phyloP scores from a whole-genome alignment of 1,140 invertebrate species.

The Diorhabda carinulata region DNA sequence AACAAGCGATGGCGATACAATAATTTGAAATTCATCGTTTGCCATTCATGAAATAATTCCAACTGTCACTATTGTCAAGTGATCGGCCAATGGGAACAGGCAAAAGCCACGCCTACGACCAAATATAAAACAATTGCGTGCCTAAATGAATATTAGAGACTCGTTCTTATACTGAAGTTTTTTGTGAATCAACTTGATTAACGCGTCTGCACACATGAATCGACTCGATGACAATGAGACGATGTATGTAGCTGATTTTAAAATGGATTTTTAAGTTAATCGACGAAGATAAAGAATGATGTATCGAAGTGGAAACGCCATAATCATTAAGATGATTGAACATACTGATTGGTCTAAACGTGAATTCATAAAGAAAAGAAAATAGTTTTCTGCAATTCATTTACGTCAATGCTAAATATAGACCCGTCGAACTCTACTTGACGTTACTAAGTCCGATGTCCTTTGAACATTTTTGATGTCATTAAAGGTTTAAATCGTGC shows the following conservation, averaged over 20 bases:
- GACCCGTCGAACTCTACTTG: too few relatives aligned
- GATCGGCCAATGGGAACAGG: conserved; percentile 26
- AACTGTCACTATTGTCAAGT: conserved; percentile 33
- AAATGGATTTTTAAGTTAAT: too few relatives aligned
- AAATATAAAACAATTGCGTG: conserved; percentile 25
- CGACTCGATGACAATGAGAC: conserved; percentile 9
- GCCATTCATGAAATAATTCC: conserved; percentile 20
- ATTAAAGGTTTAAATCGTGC: too few relatives aligned
- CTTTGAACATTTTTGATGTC: too few relatives aligned
- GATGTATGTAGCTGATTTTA: not conserved
- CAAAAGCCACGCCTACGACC: conserved; percentile 25
- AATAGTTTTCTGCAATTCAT: too few relatives aligned
- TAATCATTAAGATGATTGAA: too few relatives aligned
- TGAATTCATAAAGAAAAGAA: too few relatives aligned
- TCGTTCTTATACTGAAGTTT: conserved; percentile 12
- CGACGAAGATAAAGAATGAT: too few relatives aligned
- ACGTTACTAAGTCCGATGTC: too few relatives aligned
- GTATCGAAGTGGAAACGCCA: too few relatives aligned
- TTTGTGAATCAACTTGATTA: conserved; percentile 15
- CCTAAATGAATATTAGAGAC: conserved; percentile 21
- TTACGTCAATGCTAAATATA: too few relatives aligned
- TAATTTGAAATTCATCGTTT: conserved; percentile 19
- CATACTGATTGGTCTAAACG: too few relatives aligned
- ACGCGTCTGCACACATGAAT: conserved; percentile 15
- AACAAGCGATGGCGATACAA: conserved; percentile 17